These are phyloP conservation scores for Phrynosoma platyrhinos DNA, from an alignment of 2,113 vertebrate genomes.

Conservation along the genomic window DNA sequence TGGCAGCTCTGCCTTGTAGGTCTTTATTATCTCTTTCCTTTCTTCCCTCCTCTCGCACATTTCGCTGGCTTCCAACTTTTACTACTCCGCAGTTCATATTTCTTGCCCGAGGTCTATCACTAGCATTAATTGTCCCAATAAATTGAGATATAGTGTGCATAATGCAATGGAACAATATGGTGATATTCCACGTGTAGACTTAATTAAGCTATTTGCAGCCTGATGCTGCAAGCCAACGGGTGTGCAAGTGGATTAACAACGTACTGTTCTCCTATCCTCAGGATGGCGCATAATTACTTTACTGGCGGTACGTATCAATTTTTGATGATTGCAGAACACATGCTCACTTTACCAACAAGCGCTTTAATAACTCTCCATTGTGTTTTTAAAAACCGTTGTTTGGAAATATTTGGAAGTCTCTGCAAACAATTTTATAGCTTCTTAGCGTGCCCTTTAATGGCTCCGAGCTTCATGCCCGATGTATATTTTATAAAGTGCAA, in stretches of 20 bases:
- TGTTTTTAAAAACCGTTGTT: conserved; percentile 78
- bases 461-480: conserved; percentile 46
- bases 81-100: conserved; percentile 60
- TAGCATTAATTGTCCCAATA: conserved; percentile 84
- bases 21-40: background rate
- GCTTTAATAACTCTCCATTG: conserved; percentile 82
- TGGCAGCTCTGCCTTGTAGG: conserved; percentile 13
- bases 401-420: conserved; percentile 79
- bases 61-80: conserved; percentile 67
- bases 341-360: conserved; percentile 82
- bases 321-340: conserved; percentile 86
- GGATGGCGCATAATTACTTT: conserved; percentile 87
- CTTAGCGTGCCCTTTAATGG: conserved; percentile 48
- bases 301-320: conserved; percentile 86
- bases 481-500: conserved; percentile 60
- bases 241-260: conserved; percentile 87
- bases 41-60: conserved; percentile 44
- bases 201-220: conserved; percentile 89
- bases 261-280: conserved; percentile 81
- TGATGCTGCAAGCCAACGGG: conserved; percentile 85
- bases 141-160: conserved; percentile 83
- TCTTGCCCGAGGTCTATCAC: conserved; percentile 76
- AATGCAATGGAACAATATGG: conserved; percentile 82
- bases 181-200: conserved; percentile 85
- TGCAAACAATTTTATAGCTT: conserved; percentile 69